Percentiles rank a stretch among this genome's conserved stretches.
Conservation (phyloP, 2,113 vertebrate genomes). For the Orthonyx spaldingii region DNA sequence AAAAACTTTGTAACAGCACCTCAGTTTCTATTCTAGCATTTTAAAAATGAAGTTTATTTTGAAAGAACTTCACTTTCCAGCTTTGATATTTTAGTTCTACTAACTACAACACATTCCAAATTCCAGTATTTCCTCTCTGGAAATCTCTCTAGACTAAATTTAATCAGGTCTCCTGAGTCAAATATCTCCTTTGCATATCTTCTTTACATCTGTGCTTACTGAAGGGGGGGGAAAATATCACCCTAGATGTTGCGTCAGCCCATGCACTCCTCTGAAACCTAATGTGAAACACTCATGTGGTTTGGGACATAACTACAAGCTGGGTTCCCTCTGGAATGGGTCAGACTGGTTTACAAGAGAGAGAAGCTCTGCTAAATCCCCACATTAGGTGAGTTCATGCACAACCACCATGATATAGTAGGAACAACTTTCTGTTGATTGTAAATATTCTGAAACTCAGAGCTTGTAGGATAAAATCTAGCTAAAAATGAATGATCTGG, state of each 20-base stretch:
- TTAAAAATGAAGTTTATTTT: background rate
- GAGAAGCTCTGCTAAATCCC: background rate
- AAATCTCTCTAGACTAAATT: background rate
- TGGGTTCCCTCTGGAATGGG: background rate
- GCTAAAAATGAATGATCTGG: background rate
- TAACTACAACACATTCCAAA: background rate
- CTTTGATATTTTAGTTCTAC: background rate
- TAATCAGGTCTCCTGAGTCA: background rate
- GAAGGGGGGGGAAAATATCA: background rate
- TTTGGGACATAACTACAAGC: background rate
- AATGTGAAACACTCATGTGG: rapidly evolving
- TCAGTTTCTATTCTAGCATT: background rate
- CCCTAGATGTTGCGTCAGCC: background rate
- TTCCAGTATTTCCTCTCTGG: background rate
- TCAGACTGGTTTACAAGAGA: background rate
- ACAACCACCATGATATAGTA: background rate
- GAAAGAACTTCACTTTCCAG: background rate
- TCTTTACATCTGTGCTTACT: background rate
- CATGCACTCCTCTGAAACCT: background rate
- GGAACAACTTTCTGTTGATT: background rate
- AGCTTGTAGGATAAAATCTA: background rate
- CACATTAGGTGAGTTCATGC: background rate
- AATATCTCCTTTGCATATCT: background rate
- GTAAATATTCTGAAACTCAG: background rate
- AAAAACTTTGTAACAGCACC: background rate